Conservation (phyloP, 2,888 invertebrate genomes). For the Ceriagrion tenellum region DNA sequence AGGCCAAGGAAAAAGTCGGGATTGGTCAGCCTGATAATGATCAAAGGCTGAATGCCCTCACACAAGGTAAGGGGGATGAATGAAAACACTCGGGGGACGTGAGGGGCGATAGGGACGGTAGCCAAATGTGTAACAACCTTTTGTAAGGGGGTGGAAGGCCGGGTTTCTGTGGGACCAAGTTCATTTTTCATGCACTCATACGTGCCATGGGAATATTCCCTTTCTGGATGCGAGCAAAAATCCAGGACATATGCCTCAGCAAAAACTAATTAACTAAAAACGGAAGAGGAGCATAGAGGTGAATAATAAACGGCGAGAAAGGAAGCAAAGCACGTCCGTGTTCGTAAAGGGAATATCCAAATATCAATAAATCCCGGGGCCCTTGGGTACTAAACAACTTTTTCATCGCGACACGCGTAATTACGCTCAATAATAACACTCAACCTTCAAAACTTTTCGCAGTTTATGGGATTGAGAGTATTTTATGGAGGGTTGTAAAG, state of each 20-base stretch:
- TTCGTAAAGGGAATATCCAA: background rate
- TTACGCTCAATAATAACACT: background rate
- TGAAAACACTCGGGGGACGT: background rate
- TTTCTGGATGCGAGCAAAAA: background rate
- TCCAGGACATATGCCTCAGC: background rate
- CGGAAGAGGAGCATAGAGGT: background rate
- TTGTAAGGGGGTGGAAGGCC: background rate
- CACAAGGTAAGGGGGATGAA: background rate
- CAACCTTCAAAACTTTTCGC: background rate
- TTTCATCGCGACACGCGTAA: background rate
- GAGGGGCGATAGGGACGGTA: background rate
- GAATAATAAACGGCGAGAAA: background rate
- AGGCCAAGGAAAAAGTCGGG: background rate
- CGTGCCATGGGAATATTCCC: background rate
- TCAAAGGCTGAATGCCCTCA: background rate
- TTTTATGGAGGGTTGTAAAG: too few species aligned
- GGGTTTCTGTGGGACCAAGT: background rate
- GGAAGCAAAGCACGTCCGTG: background rate
- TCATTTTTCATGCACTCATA: background rate
- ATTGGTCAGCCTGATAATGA: background rate
- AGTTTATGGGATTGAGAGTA: too few species aligned
- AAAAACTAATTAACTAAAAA: slow-evolving; percentile 20
- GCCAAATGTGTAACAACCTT: background rate
- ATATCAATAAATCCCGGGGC: background rate
- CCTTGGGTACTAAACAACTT: background rate